Percentiles rank a stretch among this genome's conserved stretches.
These are phyloP conservation scores for Electrophaes corylata DNA, from an alignment of 2,888 invertebrate species.

Conservation along the genomic window DNA sequence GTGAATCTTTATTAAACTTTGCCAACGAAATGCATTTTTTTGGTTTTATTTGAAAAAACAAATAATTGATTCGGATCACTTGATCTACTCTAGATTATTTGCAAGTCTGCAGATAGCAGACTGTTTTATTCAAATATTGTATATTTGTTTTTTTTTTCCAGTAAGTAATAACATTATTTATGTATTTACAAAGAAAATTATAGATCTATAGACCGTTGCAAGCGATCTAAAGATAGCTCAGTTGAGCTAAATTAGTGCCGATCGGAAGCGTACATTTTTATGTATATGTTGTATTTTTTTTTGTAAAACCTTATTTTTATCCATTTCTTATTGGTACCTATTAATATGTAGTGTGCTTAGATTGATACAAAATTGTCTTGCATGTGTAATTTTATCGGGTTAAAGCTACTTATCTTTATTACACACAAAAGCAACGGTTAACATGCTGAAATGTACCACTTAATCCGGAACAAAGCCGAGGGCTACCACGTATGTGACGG, in stretches of 20 bases:
- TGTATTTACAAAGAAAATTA: too few relatives aligned
- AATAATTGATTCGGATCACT: conserved; percentile 5
- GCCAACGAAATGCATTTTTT: conserved; percentile 24
- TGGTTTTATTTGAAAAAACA: conserved; percentile 15
- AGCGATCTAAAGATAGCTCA: too few relatives aligned
- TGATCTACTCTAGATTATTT: too few relatives aligned
- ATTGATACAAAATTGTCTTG: conserved; percentile 29
- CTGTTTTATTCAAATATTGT: too few relatives aligned
- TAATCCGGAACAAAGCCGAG: conserved; percentile 50
- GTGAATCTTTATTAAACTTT: conserved; percentile 29
- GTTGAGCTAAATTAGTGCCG: too few relatives aligned
- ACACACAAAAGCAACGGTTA: conserved; percentile 32
- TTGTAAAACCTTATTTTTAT: too few relatives aligned
- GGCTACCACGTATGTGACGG: conserved; percentile 55
- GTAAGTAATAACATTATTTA: too few relatives aligned
- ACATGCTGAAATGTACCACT: conserved; percentile 48
- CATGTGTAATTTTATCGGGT: conserved; percentile 10
- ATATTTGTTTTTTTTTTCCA: too few relatives aligned
- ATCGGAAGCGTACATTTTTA: too few relatives aligned
- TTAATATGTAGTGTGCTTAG: neutral
- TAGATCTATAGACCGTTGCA: too few relatives aligned
- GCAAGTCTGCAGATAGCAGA: too few relatives aligned
- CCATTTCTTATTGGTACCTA: neutral
- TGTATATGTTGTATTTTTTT: too few relatives aligned
- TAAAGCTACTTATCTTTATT: conserved; percentile 33